These are phyloP conservation scores for Grammomys dolichurus DNA, from an alignment of 2,113 vertebrate genomes.

Conservation along the genomic window DNA sequence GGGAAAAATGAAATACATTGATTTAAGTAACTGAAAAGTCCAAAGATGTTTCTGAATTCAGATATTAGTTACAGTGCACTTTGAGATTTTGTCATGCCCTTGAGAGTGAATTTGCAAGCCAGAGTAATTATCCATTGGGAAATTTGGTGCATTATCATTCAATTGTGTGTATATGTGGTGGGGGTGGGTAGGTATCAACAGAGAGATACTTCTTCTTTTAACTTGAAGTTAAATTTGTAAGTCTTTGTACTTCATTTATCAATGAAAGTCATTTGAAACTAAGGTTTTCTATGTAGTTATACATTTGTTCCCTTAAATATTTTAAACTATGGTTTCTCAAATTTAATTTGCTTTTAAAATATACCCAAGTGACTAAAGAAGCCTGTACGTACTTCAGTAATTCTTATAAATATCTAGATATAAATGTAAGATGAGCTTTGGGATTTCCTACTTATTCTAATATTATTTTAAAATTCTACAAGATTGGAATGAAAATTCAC, in stretches of 20 bases:
- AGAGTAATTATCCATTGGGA: slow-evolving; percentile 44
- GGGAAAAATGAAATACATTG: background rate
- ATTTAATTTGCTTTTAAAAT: slow-evolving; percentile 51
- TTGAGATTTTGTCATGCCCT: background rate
- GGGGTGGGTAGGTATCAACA: no score
- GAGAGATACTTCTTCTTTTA: background rate
- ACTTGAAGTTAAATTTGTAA: slow-evolving; percentile 10
- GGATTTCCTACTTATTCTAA: slow-evolving; percentile 3
- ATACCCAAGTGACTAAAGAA: slow-evolving; percentile 3
- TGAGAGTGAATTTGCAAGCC: background rate
- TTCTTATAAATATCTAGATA: background rate
- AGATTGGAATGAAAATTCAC: slow-evolving; percentile 21
- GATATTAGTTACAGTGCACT: background rate
- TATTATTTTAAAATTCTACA: slow-evolving; percentile 14
- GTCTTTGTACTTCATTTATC: background rate
- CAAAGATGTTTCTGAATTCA: slow-evolving; percentile 17
- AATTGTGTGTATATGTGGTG: background rate
- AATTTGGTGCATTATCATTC: slow-evolving; percentile 3
- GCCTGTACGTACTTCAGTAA: background rate
- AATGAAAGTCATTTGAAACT: slow-evolving; percentile 4
- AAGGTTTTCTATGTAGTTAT: background rate
- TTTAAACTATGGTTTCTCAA: slow-evolving; percentile 26
- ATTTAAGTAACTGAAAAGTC: slow-evolving; percentile 36
- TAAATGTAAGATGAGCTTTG: slow-evolving; percentile 33
- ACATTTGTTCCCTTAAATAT: background rate